Percentiles rank a stretch among this genome's conserved stretches.
Evolutionary conservation across 1,140 invertebrate species (phyloP).

Genomic region (Drosophila arawakana): DNA sequence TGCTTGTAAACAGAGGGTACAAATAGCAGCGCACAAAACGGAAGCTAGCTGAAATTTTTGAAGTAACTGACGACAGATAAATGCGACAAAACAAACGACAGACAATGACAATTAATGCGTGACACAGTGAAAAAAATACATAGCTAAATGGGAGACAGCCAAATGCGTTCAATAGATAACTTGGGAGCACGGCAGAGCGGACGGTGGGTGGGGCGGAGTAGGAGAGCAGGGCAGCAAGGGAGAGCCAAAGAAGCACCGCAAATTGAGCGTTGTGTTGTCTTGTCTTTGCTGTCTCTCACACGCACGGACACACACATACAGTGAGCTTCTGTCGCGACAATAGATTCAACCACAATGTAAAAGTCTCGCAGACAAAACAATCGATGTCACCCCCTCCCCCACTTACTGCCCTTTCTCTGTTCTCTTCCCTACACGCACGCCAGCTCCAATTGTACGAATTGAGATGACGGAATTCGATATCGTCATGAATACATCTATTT

Average conservation of each 20-base stretch:
- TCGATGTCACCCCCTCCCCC: constrained; percentile 16
- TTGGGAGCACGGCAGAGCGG: not conserved
- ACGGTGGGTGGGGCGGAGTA: not conserved
- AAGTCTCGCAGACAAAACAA: constrained; percentile 36
- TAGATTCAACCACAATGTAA: constrained; percentile 28
- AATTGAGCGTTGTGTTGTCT: constrained; percentile 43
- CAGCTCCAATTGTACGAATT: constrained; percentile 21
- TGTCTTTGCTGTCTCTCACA: constrained; percentile 6
- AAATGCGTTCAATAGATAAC: constrained; percentile 65
- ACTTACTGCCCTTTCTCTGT: not conserved
- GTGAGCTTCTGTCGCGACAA: constrained; percentile 23
- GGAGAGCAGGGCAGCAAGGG: not conserved
- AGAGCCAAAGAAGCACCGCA: constrained; percentile 27
- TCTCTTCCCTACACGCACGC: too few species aligned
- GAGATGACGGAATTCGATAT: constrained; percentile 47
- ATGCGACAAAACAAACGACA: constrained; percentile 37
- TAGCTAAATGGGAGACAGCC: constrained; percentile 21
- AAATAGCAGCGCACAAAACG: constrained; percentile 37
- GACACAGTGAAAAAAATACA: constrained; percentile 39
- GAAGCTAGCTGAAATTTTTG: constrained; percentile 38
- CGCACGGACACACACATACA: not conserved
- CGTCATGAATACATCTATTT: constrained; percentile 30
- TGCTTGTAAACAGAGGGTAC: constrained; percentile 7
- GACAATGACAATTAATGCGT: constrained; percentile 60
- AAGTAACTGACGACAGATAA: constrained; percentile 38